phyloP scores from a whole-genome alignment of 2,797 vertebrate genomes.

The Glossophaga mutica region DNA sequence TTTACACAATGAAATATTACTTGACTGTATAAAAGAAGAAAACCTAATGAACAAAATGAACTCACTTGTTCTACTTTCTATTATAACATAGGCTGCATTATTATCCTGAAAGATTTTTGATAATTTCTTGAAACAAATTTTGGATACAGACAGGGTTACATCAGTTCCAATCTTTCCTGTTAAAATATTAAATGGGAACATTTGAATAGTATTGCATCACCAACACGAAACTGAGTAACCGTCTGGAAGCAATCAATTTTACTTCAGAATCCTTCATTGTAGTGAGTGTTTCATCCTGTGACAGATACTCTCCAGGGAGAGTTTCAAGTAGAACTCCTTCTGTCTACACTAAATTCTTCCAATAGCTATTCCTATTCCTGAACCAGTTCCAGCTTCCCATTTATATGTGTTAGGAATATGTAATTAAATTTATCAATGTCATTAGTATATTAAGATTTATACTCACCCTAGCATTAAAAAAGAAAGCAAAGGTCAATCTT shows the following conservation, averaged over 20 bases:
- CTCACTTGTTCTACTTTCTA: slow-evolving; percentile 60
- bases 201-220: slow-evolving; percentile 38
- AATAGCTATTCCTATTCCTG: slow-evolving; percentile 19
- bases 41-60: background rate
- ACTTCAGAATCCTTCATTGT: background rate
- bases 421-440: background rate
- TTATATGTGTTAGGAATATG: background rate
- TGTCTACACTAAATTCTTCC: slow-evolving; percentile 35
- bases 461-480: background rate
- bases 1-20: background rate
- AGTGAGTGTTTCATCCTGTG: background rate
- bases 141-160: slow-evolving; percentile 34
- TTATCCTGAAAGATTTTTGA: slow-evolving; percentile 57
- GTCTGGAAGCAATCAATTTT: slow-evolving; percentile 61
- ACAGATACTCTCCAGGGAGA: slow-evolving; percentile 19
- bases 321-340: slow-evolving; percentile 32
- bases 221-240: slow-evolving; percentile 65
- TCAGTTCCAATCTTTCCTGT: slow-evolving; percentile 57
- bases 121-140: slow-evolving; percentile 66
- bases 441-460: background rate
- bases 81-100: slow-evolving; percentile 52
- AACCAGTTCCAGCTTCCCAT: background rate
- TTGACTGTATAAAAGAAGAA: background rate
- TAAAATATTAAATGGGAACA: slow-evolving; percentile 61
- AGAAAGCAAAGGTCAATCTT: background rate